Percentiles rank a stretch among this genome's conserved stretches.
phyloP scores from a whole-genome alignment of 2,888 invertebrate genomes.

The Aleiodes alternator region DNA sequence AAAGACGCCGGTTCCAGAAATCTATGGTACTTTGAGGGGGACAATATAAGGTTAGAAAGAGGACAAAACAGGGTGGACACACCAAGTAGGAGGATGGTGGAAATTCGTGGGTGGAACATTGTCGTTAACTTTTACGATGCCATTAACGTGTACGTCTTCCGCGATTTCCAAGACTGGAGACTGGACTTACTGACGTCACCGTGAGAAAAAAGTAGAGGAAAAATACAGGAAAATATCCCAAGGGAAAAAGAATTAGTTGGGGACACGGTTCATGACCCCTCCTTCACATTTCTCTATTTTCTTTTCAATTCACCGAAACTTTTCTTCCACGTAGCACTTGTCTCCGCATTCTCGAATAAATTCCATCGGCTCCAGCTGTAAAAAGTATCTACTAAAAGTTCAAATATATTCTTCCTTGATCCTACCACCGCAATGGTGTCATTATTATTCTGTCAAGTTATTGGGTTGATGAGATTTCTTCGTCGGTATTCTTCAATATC shows the following conservation, averaged over 20 bases:
- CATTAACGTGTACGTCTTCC: constrained; percentile 74
- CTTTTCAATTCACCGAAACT: constrained; percentile 55
- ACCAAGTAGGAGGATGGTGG: constrained; percentile 50
- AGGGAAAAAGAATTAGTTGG: constrained; percentile 67
- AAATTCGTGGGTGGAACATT: constrained; percentile 72
- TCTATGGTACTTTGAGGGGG: constrained; percentile 32
- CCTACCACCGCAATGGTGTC: not conserved
- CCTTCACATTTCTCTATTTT: constrained; percentile 39
- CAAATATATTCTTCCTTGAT: constrained; percentile 5
- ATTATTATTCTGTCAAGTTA: not conserved
- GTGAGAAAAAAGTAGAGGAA: constrained; percentile 47
- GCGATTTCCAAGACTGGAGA: constrained; percentile 62
- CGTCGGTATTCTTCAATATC: not conserved
- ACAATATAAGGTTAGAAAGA: constrained; percentile 40
- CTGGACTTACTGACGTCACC: constrained; percentile 72
- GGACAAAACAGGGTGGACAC: constrained; percentile 31
- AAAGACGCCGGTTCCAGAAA: constrained; percentile 44
- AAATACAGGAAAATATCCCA: constrained; percentile 38
- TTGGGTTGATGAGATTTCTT: not conserved
- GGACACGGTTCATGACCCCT: constrained; percentile 48
- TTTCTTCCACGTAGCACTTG: constrained; percentile 33
- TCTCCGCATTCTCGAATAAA: constrained; percentile 49
- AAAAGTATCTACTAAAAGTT: constrained; percentile 16
- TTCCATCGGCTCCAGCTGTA: constrained; percentile 26
- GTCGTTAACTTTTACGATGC: constrained; percentile 75